A percentile compares a stretch with the other conserved stretches of the same genome.
phyloP scores from a whole-genome alignment of 2,888 invertebrate species.

The Tetramorium bicarinatum region DNA sequence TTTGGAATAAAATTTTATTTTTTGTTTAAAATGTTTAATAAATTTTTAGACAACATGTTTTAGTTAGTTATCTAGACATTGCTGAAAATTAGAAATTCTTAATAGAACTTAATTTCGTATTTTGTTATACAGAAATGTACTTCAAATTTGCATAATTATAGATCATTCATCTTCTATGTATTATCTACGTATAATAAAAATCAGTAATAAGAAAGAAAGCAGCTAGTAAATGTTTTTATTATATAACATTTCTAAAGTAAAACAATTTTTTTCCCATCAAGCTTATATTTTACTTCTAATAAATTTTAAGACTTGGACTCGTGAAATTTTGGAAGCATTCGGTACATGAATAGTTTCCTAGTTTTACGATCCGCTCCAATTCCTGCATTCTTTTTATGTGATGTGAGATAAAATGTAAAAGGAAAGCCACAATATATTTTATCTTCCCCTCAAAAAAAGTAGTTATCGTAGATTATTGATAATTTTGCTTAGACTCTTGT shows the following conservation, averaged over 20 bases:
- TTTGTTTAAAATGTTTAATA: not conserved
- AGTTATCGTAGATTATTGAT: constrained; percentile 11
- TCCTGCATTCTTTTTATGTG: constrained; percentile 14
- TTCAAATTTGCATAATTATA: not conserved
- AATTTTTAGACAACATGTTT: not conserved
- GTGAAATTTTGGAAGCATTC: constrained; percentile 21
- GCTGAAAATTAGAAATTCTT: not conserved
- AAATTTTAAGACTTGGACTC: not conserved
- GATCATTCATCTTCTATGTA: not conserved
- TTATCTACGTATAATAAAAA: not conserved
- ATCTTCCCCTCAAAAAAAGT: not conserved
- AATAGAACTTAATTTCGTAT: not conserved
- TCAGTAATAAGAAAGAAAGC: not conserved
- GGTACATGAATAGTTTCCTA: constrained; percentile 13
- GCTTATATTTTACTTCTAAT: constrained; percentile 3
- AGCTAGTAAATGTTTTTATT: not conserved
- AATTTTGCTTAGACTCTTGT: not conserved
- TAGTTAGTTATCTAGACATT: not conserved
- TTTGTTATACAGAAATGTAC: not conserved
- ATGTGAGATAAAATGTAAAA: constrained; percentile 10
- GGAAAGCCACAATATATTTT: constrained; percentile 20
- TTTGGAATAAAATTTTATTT: not conserved
- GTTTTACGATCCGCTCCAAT: constrained; percentile 29
- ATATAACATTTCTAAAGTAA: not conserved
- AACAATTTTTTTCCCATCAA: not conserved